phyloP scores from a whole-genome alignment of 2,113 vertebrate genomes.

The Prunella himalayana region DNA sequence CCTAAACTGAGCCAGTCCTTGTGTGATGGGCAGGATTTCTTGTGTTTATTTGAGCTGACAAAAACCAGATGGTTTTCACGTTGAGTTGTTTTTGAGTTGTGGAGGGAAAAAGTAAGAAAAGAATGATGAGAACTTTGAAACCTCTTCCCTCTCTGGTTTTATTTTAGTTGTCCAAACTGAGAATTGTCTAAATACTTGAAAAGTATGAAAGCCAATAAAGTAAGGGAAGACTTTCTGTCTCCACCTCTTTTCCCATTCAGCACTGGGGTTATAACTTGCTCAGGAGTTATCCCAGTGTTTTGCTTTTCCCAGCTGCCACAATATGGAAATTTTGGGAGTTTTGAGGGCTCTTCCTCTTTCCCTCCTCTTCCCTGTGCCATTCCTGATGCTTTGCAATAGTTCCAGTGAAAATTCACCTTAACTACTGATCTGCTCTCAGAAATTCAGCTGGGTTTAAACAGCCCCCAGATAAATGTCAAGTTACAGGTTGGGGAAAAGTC shows the following conservation, averaged over 20 bases:
- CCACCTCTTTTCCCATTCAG: not conserved
- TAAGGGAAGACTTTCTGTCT: not conserved
- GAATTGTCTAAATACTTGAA: not conserved
- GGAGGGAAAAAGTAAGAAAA: not conserved
- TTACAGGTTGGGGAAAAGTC: not conserved
- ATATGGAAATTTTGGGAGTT: not conserved
- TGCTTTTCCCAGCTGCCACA: not conserved
- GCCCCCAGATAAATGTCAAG: not conserved
- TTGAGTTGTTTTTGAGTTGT: not conserved
- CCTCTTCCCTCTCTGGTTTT: not conserved
- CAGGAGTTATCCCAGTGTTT: not conserved
- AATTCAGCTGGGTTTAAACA: not conserved
- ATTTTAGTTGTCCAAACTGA: not conserved
- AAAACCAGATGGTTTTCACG: not conserved
- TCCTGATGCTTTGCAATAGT: not conserved
- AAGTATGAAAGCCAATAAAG: not conserved
- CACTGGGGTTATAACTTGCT: not conserved
- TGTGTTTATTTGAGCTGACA: not conserved
- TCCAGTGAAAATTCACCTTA: not conserved
- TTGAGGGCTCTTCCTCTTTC: not conserved
- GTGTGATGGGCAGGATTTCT: not conserved
- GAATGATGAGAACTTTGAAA: not conserved
- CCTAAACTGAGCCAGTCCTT: rapidly evolving
- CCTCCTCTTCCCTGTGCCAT: not conserved
- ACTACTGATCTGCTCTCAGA: not conserved